Percentiles rank a stretch among this genome's conserved stretches.
Evolutionary conservation across 53 echinoderm and acorn worm genomes (phyloP).

Genomic region (Luidia sarsii): DNA sequence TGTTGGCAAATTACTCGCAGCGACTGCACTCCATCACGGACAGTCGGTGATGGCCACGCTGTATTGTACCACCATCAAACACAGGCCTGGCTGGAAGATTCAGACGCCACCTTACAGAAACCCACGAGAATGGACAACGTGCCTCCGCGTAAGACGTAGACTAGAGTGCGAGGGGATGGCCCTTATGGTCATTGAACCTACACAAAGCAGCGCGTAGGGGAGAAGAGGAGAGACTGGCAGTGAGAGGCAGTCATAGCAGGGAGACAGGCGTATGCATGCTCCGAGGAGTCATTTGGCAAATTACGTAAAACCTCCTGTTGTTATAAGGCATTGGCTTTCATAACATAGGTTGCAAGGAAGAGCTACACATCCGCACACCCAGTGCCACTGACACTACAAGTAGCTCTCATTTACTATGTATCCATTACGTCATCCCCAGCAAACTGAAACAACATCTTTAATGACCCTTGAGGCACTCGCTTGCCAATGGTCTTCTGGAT

Average conservation of each 20-base stretch:
- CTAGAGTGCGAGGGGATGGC: slow-evolving; percentile 57
- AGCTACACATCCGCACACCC: slow-evolving; percentile 18
- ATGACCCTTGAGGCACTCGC: slow-evolving; percentile 33
- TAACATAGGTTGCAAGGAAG: slow-evolving; percentile 33
- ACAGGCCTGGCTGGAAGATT: slow-evolving; percentile 5
- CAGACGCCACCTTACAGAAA: slow-evolving; percentile 21
- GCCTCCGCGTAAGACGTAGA: slow-evolving; percentile 2
- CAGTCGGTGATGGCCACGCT: slow-evolving; percentile 31
- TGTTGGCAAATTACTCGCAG: slow-evolving; percentile 58
- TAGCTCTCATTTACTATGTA: slow-evolving; percentile 38
- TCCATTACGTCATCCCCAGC: slow-evolving; percentile 48
- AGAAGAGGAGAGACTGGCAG: slow-evolving; percentile 15
- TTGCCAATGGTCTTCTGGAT: slow-evolving; percentile 19
- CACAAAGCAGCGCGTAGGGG: slow-evolving; percentile 49
- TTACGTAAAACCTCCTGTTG: slow-evolving; percentile 54
- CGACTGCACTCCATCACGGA: slow-evolving; percentile 56
- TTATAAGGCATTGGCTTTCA: slow-evolving; percentile 60
- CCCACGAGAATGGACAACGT: slow-evolving; percentile 38
- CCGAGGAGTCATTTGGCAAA: slow-evolving; percentile 59
- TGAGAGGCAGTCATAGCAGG: slow-evolving; percentile 7
- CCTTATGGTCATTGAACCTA: slow-evolving; percentile 58
- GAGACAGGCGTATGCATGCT: slow-evolving; percentile 45
- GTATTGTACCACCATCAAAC: slow-evolving; percentile 41
- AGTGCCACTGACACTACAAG: slow-evolving; percentile 54
- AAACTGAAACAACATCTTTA: slow-evolving; percentile 61